Evolutionary conservation across 2,888 invertebrate species (phyloP).

Genomic region (Suillia variegata): DNA sequence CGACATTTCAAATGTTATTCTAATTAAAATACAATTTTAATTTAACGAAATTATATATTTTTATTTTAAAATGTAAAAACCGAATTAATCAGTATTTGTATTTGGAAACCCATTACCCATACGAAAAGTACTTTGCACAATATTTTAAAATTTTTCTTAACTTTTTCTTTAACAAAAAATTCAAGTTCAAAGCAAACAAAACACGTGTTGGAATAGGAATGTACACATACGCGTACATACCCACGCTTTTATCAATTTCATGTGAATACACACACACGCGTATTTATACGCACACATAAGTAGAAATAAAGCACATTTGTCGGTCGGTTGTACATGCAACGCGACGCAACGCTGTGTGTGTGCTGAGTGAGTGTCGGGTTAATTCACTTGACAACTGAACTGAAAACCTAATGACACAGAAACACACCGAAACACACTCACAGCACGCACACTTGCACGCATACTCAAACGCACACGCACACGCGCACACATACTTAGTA

Average conservation of each 20-base stretch:
- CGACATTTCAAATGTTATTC: no score
- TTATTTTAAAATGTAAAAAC: no score
- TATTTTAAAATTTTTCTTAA: no score
- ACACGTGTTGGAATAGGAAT: not conserved
- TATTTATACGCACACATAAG: not conserved
- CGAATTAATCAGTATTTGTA: no score
- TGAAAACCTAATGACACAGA: constrained; percentile 24
- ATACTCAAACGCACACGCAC: not conserved
- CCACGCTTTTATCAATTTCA: no score
- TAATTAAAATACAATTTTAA: no score
- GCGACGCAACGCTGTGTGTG: no score
- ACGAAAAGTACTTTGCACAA: no score
- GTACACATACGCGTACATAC: not conserved
- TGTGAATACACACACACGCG: not conserved
- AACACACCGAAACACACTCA: constrained; percentile 6
- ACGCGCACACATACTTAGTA: not conserved
- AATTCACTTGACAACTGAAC: constrained; percentile 21
- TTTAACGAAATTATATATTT: no score
- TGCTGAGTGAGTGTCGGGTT: constrained; percentile 29
- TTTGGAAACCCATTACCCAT: no score
- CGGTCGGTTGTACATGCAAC: not conserved
- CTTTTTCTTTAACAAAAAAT: no score
- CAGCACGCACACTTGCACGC: not conserved
- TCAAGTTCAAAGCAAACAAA: constrained; percentile 16
- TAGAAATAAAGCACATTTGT: not conserved